Percentiles rank a stretch among this genome's conserved stretches.
phyloP scores from a whole-genome alignment of 1,140 invertebrate species.

The Platyura marginata region DNA sequence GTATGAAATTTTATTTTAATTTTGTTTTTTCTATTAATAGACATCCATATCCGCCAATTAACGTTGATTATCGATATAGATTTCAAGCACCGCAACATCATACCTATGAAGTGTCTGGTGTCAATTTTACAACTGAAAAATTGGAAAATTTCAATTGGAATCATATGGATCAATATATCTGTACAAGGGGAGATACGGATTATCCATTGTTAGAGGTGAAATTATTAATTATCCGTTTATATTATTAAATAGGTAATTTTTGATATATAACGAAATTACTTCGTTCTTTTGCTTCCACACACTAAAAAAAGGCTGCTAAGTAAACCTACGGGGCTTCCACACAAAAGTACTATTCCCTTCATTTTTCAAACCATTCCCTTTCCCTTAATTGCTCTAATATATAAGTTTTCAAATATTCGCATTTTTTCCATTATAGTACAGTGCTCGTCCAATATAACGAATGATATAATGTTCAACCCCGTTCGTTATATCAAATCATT shows the following conservation, averaged over 20 bases:
- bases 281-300: no score
- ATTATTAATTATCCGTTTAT: not conserved
- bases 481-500: not conserved
- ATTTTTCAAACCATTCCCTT: no score
- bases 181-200: slow-evolving; percentile 78
- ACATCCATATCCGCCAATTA: slow-evolving; percentile 79
- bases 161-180: slow-evolving; percentile 92
- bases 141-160: slow-evolving; percentile 97
- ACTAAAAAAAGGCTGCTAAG: no score
- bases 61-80: slow-evolving; percentile 76
- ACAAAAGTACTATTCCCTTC: no score
- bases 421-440: no score
- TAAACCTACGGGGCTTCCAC: no score
- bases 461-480: no score
- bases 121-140: slow-evolving; percentile 85
- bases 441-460: slow-evolving; percentile 1
- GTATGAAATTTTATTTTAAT: slow-evolving; percentile 5
- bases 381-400: no score
- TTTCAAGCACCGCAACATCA: slow-evolving; percentile 87
- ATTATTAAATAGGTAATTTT: not conserved
- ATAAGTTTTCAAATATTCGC: no score
- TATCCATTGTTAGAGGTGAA: slow-evolving; percentile 65
- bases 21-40: slow-evolving; percentile 29
- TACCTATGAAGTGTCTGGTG: slow-evolving; percentile 87
- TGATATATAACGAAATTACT: no score